phyloP scores from a whole-genome alignment of 2,113 vertebrate genomes.

The Struthidea cinerea region DNA sequence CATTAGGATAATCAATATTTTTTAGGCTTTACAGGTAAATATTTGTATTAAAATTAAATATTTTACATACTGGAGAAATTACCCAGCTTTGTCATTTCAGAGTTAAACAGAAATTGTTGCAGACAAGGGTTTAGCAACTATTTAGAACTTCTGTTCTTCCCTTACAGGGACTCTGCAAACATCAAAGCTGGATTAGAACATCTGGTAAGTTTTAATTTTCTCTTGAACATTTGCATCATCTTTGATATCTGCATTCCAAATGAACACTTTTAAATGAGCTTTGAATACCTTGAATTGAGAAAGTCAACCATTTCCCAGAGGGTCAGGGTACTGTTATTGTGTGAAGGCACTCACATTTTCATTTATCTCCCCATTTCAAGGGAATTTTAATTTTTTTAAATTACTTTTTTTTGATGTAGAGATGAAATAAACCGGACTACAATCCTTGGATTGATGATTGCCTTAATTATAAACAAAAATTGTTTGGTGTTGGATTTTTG shows the following conservation, averaged over 20 bases:
- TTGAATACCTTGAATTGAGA: slow-evolving; percentile 84
- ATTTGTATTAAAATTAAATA: not conserved
- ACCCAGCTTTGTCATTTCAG: not conserved
- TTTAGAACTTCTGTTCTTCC: slow-evolving; percentile 87
- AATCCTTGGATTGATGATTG: slow-evolving; percentile 78
- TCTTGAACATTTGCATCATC: slow-evolving; percentile 85
- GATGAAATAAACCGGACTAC: slow-evolving; percentile 77
- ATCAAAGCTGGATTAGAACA: slow-evolving; percentile 95
- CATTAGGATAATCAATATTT: not conserved
- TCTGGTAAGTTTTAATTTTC: slow-evolving; percentile 95
- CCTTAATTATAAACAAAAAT: slow-evolving; percentile 80
- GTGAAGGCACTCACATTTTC: slow-evolving; percentile 81
- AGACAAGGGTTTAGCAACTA: slow-evolving; percentile 77
- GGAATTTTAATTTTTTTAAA: slow-evolving; percentile 82
- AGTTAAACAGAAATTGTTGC: slow-evolving; percentile 56
- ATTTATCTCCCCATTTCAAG: slow-evolving; percentile 81
- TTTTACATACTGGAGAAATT: not conserved
- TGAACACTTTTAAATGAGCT: slow-evolving; percentile 86
- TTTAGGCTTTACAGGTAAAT: not conserved
- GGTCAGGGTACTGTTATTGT: slow-evolving; percentile 80
- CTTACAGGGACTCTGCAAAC: slow-evolving; percentile 86
- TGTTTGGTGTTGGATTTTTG: slow-evolving; percentile 77
- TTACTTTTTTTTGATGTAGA: slow-evolving; percentile 81
- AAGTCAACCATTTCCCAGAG: slow-evolving; percentile 81
- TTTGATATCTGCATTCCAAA: slow-evolving; percentile 91